phyloP scores from a whole-genome alignment of 2,113 vertebrate species.

The Himantopus leucocephalus region DNA sequence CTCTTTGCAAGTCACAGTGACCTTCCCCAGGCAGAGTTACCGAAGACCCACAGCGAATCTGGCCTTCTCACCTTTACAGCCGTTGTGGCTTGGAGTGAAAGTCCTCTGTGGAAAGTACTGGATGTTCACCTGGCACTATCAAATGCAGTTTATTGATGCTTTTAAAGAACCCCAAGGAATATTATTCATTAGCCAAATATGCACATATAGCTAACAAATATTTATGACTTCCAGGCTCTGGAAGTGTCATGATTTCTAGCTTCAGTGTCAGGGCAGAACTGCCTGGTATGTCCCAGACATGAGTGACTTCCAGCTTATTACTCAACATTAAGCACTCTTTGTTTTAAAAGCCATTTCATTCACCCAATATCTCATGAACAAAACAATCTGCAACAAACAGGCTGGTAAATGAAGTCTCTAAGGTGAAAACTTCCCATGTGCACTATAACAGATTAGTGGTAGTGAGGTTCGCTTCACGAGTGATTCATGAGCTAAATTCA shows the following conservation, averaged over 20 bases:
- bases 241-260: neutral
- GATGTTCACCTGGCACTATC: neutral
- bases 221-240: neutral
- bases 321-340: neutral
- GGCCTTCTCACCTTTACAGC: neutral
- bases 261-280: neutral
- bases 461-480: neutral
- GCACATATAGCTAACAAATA: neutral
- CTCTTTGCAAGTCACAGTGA: neutral
- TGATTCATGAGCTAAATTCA: neutral
- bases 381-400: neutral
- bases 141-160: neutral
- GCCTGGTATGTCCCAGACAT: neutral
- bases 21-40: neutral
- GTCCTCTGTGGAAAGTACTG: neutral
- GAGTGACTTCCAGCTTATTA: neutral
- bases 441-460: neutral
- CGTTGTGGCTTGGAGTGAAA: neutral
- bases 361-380: neutral
- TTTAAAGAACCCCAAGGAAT: neutral
- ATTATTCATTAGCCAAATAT: neutral
- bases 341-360: neutral
- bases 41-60: neutral
- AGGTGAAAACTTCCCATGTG: neutral
- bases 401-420: neutral